Base-by-base conservation (phyloP, 2,888 invertebrate species). In the Oscheius sp. region DNA sequence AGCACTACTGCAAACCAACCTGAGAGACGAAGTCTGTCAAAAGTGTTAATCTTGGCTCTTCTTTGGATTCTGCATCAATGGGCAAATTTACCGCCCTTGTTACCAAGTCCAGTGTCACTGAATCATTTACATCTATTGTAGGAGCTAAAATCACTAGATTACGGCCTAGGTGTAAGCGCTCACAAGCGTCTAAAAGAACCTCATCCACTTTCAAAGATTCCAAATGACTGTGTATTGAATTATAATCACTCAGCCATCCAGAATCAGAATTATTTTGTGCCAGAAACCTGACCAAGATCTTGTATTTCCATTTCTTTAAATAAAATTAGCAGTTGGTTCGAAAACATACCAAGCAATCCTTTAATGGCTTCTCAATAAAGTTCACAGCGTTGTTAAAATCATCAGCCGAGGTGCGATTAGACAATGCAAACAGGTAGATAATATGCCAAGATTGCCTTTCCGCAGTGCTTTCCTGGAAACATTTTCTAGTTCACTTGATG, bases 11-110 rank as follows among this genome's bases (percentile, higher is more conserved):
- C 49, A n/a, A 56, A 41, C 69, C 13, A 27, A 80, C 80, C 68
- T 72, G 56, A 6, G 83, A 83, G 1, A 76, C 81, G 43, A 74
- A 83, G 53, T 83, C 83, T 13, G 83, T 81, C 25, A 83, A 70
- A 18, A 83, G 74, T 9, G 75, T 74, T 25, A 83, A 74, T 43
- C 75, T 58, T 0, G 82, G 82, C 16, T 43, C 56, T 16, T 46
- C 45, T 18, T 45, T 53, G n/a, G 43, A 29, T 29, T 72, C 53
- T 23, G n/a, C 66, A 21, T 52, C 35, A 1, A 45, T 43, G 13
- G 72, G 72, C 0, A 46, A n/a, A 18, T 43, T 52, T 7, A 70
- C 58, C 5, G 78, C 79, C 25, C 68, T 52, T 12, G 21, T 43
- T 6, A 81, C 72, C 45, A 81, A 55, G 9, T 76, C 66, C n/a